phyloP scores from a whole-genome alignment of 2,797 vertebrate genomes.

The Triplophysa yarkandensis region DNA sequence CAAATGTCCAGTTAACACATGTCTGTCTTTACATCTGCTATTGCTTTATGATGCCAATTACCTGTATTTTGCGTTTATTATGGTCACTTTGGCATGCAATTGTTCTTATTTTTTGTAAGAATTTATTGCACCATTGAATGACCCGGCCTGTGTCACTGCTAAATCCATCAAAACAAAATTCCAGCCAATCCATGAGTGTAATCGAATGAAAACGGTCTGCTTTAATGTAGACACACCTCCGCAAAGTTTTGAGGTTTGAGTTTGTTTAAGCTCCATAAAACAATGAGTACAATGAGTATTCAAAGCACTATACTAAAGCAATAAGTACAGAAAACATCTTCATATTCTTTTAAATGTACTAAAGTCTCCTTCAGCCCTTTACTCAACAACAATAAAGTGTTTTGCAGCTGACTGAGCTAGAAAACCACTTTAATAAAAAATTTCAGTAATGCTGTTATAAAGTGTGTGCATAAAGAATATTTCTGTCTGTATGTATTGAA shows the following conservation, averaged over 20 bases:
- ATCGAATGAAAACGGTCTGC: slow-evolving; percentile 9
- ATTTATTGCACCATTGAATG: too few relatives aligned
- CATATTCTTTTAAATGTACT: background rate
- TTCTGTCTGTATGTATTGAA: slow-evolving; percentile 26
- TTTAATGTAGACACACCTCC: background rate
- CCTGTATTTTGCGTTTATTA: background rate
- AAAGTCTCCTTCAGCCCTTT: background rate
- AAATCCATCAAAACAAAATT: slow-evolving; percentile 49
- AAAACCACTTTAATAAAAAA: slow-evolving; percentile 5
- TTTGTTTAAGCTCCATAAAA: too few relatives aligned
- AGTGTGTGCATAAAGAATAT: slow-evolving; percentile 43
- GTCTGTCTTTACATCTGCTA: background rate
- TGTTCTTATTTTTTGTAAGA: background rate
- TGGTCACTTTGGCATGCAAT: background rate
- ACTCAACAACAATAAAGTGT: slow-evolving; percentile 34
- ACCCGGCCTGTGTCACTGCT: slow-evolving; percentile 2
- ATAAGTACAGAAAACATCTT: background rate
- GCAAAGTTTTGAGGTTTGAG: background rate
- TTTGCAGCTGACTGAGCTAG: slow-evolving; percentile 17
- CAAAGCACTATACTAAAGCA: background rate
- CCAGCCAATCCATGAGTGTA: slow-evolving; percentile 35
- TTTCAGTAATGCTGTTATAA: slow-evolving; percentile 34
- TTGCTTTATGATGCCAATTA: background rate
- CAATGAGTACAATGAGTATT: too few relatives aligned
- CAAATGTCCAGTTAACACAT: background rate